Conservation (phyloP, 2,113 vertebrate genomes). For the Amphiprion percula region DNA sequence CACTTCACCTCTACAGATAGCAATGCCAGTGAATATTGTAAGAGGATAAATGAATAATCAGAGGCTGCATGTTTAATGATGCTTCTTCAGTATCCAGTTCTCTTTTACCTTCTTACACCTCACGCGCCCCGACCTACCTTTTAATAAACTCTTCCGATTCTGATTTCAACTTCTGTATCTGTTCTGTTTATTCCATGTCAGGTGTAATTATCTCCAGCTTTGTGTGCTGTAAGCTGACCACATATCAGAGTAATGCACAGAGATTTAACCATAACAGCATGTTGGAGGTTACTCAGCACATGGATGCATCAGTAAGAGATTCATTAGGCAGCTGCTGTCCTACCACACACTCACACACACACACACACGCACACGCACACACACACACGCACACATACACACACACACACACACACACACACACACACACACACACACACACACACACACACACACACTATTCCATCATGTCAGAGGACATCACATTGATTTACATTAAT, state of each 20-base stretch:
- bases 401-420: constrained; percentile 1
- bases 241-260: constrained; percentile 19
- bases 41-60: constrained; percentile 1
- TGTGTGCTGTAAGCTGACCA: constrained; percentile 41
- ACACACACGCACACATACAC: not conserved
- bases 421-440: constrained; percentile 17
- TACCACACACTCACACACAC: not conserved
- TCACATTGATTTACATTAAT: not conserved
- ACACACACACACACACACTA: no score
- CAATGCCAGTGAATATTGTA: constrained; percentile 2
- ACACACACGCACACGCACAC: no score
- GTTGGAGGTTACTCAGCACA: constrained; percentile 25
- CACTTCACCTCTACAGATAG: constrained; percentile 27
- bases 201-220: constrained; percentile 28
- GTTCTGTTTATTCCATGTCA: not conserved
- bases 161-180: not conserved
- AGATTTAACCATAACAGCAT: constrained; percentile 37
- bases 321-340: constrained; percentile 43
- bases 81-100: not conserved
- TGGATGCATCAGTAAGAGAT: constrained; percentile 13
- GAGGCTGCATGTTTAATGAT: constrained; percentile 1
- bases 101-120: not conserved
- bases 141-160: not conserved
- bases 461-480: not conserved
- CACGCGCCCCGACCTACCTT: not conserved